Conservation (phyloP, 2,888 invertebrate genomes). For the Shargacucullia verbasci region DNA sequence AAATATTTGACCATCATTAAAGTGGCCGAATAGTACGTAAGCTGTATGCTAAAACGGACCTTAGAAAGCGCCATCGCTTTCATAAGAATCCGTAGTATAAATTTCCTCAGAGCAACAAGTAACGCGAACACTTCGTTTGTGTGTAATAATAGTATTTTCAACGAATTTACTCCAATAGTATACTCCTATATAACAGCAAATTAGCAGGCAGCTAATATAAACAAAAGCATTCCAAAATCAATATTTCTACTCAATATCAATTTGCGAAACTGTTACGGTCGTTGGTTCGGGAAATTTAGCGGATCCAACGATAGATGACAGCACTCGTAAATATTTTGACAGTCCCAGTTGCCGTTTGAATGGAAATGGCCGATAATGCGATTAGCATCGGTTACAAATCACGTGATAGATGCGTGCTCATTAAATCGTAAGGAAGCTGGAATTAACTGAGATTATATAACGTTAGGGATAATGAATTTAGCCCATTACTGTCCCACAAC, state of each 20-base stretch:
- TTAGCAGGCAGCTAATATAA: conserved; percentile 22
- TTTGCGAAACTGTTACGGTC: conserved; percentile 35
- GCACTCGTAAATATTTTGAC: conserved; percentile 59
- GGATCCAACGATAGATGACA: conserved; percentile 48
- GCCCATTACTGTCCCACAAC: too few relatives aligned
- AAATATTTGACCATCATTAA: too few relatives aligned
- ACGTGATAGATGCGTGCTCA: conserved; percentile 47
- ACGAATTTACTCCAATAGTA: neutral
- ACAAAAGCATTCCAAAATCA: conserved; percentile 19
- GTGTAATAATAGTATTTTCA: neutral
- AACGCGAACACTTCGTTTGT: too few relatives aligned
- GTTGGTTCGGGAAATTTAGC: conserved; percentile 43
- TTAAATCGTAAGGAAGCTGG: conserved; percentile 50
- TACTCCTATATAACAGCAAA: neutral
- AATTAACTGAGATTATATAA: conserved; percentile 35
- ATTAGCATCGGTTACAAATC: conserved; percentile 54
- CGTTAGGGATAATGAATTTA: conserved; percentile 17
- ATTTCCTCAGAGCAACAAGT: too few relatives aligned
- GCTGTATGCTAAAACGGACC: too few relatives aligned
- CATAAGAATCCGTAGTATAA: too few relatives aligned
- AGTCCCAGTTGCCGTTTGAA: conserved; percentile 43
- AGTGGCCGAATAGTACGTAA: too few relatives aligned
- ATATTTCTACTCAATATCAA: conserved; percentile 44
- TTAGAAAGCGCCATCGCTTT: too few relatives aligned
- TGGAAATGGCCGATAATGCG: conserved; percentile 52